Base-by-base conservation (phyloP, 2,113 vertebrate species). In the Dasyurus viverrinus region DNA sequence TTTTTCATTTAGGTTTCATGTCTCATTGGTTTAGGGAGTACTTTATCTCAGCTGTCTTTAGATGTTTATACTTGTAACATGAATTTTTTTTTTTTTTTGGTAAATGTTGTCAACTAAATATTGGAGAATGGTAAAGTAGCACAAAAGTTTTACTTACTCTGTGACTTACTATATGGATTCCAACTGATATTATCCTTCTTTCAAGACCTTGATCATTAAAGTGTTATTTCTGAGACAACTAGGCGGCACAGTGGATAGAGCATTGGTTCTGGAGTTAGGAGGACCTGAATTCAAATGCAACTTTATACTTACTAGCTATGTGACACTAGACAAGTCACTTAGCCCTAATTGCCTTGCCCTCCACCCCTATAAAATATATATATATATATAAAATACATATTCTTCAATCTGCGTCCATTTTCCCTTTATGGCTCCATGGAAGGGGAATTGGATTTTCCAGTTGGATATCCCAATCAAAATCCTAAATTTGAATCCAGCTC, bases 1-100 rank as follows among this genome's bases (percentile, higher is more conserved):
- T 3, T 90, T 98, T 94, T 92, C 91, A 30, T 47, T 93, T 96
- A n/a, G 16, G 95, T 95, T 60, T 0, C 0, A 84, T 96, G 42
- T 92, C 92, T 46, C 54, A 1, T 90, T 96, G 76, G 19, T 94
- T 53, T 14, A 27, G 53, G 16, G 47, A 25, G 14, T 47, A 16
- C 46, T 89, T 92, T 55, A n/a, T 84, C 6, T n/a, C 93, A 68
- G 36, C 91, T 92, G 23, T 92, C 93, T 91, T 93, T 53, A 57
- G 95, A 60, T 54, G 60, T 48, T 89, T 90, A 23, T 55, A 94
- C 84, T 54, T 93, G 53, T 91, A 92, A 23, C 89, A 36, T 27
- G 11, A 42, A 53, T 25, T n/a, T 8, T 57, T 24, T 54, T 19
- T 22, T 93, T 91, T 84, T 93, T 84, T n/a, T n/a, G n/a, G 19